Conservation (phyloP, 1,140 invertebrate species). For the Argopecten irradians region DNA sequence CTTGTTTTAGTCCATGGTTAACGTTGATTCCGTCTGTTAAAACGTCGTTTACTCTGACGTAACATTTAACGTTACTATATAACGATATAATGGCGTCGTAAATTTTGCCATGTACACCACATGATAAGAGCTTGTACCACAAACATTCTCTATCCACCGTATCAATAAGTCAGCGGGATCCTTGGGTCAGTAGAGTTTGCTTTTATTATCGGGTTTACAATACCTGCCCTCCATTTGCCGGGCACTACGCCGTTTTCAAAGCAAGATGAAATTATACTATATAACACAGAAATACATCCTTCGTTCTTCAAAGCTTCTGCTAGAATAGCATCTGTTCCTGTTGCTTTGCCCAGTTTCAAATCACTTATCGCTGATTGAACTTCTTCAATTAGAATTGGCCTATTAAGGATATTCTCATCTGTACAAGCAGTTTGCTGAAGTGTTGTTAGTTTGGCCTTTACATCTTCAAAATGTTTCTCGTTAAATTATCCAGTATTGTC, state of each 20-base stretch:
- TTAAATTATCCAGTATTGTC: neutral
- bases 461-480: neutral
- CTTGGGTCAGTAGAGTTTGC: neutral
- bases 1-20: too few relatives aligned
- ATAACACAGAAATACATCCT: neutral
- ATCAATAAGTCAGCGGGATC: constrained; percentile 30
- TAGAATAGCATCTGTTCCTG: constrained; percentile 30
- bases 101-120: too few relatives aligned
- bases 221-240: neutral
- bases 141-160: too few relatives aligned
- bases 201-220: constrained; percentile 33
- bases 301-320: constrained; percentile 34
- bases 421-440: neutral
- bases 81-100: too few relatives aligned
- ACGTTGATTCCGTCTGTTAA: too few relatives aligned
- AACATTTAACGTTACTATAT: too few relatives aligned
- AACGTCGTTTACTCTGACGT: too few relatives aligned
- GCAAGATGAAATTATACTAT: constrained; percentile 23
- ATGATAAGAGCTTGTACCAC: too few relatives aligned
- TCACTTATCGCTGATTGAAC: neutral
- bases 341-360: constrained; percentile 11
- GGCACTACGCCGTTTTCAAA: neutral
- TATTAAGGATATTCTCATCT: neutral
- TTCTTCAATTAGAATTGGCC: neutral
- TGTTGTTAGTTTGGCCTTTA: neutral